Base-by-base conservation (phyloP, 1,140 invertebrate species). In the Brachionus paranguensis region DNA sequence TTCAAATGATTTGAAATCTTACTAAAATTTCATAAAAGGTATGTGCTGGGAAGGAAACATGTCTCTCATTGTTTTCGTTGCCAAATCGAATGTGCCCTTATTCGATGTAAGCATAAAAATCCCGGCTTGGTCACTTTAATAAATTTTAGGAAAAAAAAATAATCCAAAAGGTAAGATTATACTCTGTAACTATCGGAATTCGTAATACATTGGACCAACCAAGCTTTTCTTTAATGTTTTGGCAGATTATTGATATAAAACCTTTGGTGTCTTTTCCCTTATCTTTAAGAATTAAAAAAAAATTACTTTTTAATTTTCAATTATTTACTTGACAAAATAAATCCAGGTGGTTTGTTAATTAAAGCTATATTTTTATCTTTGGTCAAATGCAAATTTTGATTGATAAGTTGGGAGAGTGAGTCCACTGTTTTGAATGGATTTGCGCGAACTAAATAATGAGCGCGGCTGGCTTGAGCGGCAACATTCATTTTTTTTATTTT, bases 11-110 rank as follows among this genome's bases (percentile, higher is more conserved):
- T n/a, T n/a, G 11, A 43, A 27, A 50, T 5, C 3, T 29, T 47
- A 76, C 72, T 76, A 76, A 24, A 76, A 76, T 76, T 76, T 76
- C 20, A 76, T 53, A 37, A 76, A 76, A 24, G 72, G 12, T 45
- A 50, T 24, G 14, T 76, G 72, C 10, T 53, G 72, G 6, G 72
- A 76, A 24, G 72, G 72, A 76, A 29, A 76, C 43, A 50, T 76
- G 20, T 50, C 72, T 27, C 27, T 76, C 72, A 76, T 76, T 2
- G 72, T 76, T n/a, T 76, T 76, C 27, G 11, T 76, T 12, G 33
- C 45, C 45, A 50, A 33, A 29, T 76, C 45, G 27, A 76, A 76
- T 50, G 43, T 11, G 1, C 50, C 1, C 24, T 76, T 76, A 50
- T 76, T 76, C 12, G 72, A 76, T 27, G 43, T 10, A 0, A 76